Percentiles rank a stretch among this genome's conserved stretches.
phyloP scores from a whole-genome alignment of 1,140 invertebrate genomes.

The Cherax destructor region DNA sequence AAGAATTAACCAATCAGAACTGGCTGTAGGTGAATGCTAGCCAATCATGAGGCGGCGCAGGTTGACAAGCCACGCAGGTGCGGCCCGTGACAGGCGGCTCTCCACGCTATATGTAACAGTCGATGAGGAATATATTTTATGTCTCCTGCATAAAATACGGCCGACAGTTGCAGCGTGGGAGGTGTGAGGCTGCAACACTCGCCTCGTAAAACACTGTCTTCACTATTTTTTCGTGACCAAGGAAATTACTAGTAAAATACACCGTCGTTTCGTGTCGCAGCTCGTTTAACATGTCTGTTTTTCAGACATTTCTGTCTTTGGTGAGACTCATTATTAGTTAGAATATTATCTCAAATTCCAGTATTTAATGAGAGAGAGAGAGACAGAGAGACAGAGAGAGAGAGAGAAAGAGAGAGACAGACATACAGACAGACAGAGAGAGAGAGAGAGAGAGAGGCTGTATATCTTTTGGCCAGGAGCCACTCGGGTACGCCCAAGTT shows the following conservation, averaged over 20 bases:
- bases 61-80: slow-evolving; percentile 54
- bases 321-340: not conserved
- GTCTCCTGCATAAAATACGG: slow-evolving; percentile 66
- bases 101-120: slow-evolving; percentile 56
- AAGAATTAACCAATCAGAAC: slow-evolving; percentile 46
- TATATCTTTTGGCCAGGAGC: slow-evolving; percentile 33
- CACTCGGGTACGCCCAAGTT: slow-evolving; percentile 5
- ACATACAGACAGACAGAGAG: not conserved
- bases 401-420: not conserved
- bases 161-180: slow-evolving; percentile 61
- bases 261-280: not conserved
- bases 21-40: slow-evolving; percentile 14
- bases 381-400: not conserved
- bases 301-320: not conserved
- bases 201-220: slow-evolving; percentile 12
- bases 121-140: slow-evolving; percentile 66
- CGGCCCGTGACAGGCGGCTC: slow-evolving; percentile 43
- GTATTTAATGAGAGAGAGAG: not conserved
- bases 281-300: slow-evolving; percentile 1
- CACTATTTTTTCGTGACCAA: not conserved
- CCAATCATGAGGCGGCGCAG: not conserved
- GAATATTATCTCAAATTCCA: not conserved
- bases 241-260: slow-evolving; percentile 18
- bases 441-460: not conserved
- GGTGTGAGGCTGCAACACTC: slow-evolving; percentile 44